These are phyloP conservation scores for Megalurothrips usitatus DNA, from an alignment of 2,888 invertebrate genomes.

Conservation along the genomic window DNA sequence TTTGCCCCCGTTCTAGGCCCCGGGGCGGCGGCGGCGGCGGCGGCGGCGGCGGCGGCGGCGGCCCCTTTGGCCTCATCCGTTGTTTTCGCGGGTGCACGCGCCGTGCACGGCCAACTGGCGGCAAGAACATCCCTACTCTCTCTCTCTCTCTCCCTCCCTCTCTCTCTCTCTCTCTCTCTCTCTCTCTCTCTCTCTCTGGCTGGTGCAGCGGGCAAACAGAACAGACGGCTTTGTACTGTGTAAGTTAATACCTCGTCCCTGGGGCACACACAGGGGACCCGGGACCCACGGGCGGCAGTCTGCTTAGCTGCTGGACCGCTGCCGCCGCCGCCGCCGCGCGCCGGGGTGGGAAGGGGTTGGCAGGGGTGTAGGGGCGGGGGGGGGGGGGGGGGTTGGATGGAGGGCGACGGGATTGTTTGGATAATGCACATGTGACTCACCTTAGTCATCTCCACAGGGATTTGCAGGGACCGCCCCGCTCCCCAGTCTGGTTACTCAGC, in stretches of 20 bases:
- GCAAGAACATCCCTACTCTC: too few relatives aligned
- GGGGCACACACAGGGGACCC: not conserved
- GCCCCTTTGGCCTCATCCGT: too few relatives aligned
- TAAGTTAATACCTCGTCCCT: conserved; percentile 21
- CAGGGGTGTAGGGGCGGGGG: not conserved
- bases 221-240: conserved; percentile 19
- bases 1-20: too few relatives aligned
- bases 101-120: too few relatives aligned
- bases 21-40: too few relatives aligned
- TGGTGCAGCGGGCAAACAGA: conserved; percentile 19
- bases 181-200: not conserved
- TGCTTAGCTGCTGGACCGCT: not conserved
- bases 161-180: not conserved
- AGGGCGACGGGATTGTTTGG: not conserved
- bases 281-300: not conserved
- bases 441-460: conserved; percentile 6
- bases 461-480: not conserved
- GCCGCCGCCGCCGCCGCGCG: not conserved
- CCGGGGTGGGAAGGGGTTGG: not conserved
- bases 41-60: too few relatives aligned
- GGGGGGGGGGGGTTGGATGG: not conserved
- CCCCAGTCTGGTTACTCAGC: too few relatives aligned
- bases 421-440: conserved; percentile 18
- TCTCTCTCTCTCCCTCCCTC: too few relatives aligned
- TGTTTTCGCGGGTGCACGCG: too few relatives aligned